Conservation (phyloP, 2,888 invertebrate genomes). For the Reticulitermes lucifugus region DNA sequence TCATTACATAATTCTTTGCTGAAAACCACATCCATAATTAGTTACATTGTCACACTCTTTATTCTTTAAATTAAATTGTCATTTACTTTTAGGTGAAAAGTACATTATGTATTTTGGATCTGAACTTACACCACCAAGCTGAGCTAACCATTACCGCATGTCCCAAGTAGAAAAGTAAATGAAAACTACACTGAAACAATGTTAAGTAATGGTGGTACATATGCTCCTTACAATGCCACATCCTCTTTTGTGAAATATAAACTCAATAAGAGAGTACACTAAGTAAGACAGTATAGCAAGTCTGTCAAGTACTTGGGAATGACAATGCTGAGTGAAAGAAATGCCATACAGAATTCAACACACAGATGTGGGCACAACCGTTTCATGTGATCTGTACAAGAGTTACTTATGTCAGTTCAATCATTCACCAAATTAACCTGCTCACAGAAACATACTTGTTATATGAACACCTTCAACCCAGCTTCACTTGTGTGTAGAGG, state of each 20-base stretch:
- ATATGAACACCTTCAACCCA: not conserved
- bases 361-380: not conserved
- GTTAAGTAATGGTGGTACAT: not conserved
- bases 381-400: not conserved
- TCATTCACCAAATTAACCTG: not conserved
- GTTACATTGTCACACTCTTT: not conserved
- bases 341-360: not conserved
- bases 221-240: not conserved
- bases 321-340: not conserved
- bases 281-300: not conserved
- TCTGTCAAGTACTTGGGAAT: not conserved
- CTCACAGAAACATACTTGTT: not conserved
- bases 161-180: not conserved
- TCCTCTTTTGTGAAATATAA: not conserved
- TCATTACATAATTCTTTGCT: not conserved
- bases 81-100: not conserved
- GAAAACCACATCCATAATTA: not conserved
- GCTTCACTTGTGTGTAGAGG: conserved; percentile 46
- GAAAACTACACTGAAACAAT: not conserved
- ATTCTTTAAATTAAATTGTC: not conserved
- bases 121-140: not conserved
- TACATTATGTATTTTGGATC: not conserved
- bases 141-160: not conserved
- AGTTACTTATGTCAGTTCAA: not conserved
- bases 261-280: not conserved